Base-by-base conservation (phyloP, 2,888 invertebrate genomes). In the Pseudoips prasinana region DNA sequence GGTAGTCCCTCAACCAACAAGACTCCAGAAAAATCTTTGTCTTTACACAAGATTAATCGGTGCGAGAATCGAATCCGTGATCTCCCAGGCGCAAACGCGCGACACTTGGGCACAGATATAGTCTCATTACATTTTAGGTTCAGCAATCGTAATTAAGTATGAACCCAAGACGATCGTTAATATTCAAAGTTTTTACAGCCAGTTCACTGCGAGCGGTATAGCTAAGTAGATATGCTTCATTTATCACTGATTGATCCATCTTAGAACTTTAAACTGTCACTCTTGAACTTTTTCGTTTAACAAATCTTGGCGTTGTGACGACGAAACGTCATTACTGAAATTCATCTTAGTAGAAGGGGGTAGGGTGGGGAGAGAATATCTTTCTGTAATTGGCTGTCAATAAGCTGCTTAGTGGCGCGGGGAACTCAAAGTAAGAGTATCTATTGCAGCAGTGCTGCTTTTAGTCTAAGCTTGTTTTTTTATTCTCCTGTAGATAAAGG, bases 161-260 rank as follows among this genome's bases (percentile, higher is more conserved):
- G n/a, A n/a, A n/a, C n/a, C n/a, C n/a, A n/a, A n/a, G n/a, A n/a
- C n/a, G n/a, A n/a, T 59, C 58, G 58, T 64, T 66, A 59, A 58
- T 60, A 63, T 62, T 64, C 57, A 59, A 61, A 58, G 58, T 64
- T 64, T 64, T 64, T 58, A 58, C 46, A 44, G 58, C 58, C 52
- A 41, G 42, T 48, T 46, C 62, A 42, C 41, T 47, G 58, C 38
- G 32, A 59, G 58, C 52, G 55, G 48, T 46, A 38, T 38, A 53
- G 52, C 54, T 58, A 67, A 71, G 67, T 62, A n/a, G n/a, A n/a
- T n/a, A 64, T 65, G 64, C 57, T 58, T 61, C 69, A 78, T 81
- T 77, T 78, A 80, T 82, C 79, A 78, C 57, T 57, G 62, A 73
- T 77, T 74, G 77, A 80, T 80, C 77, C 72, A 69, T 74, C 69